Conservation (phyloP, 2,797 vertebrate species). For the Typhlichthys subterraneus region DNA sequence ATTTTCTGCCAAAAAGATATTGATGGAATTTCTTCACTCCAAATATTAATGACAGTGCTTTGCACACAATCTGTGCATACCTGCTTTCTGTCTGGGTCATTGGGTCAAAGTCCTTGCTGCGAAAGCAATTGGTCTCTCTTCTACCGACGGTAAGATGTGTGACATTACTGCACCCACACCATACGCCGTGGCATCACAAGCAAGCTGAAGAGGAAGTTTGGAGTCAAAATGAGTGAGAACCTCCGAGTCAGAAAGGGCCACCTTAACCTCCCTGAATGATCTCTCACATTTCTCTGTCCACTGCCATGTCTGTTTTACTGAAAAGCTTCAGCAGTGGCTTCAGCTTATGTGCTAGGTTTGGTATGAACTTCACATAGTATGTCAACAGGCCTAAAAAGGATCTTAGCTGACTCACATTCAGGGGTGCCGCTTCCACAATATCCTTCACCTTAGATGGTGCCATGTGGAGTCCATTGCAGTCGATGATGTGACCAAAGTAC, state of each 20-base stretch:
- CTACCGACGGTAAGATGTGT: not conserved
- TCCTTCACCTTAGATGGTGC: not conserved
- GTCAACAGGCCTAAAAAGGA: not conserved
- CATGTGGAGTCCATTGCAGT: not conserved
- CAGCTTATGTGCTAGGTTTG: conserved; percentile 13
- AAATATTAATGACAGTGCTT: not conserved
- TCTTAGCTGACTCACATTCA: conserved; percentile 4
- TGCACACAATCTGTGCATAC: not conserved
- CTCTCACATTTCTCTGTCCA: conserved; percentile 3
- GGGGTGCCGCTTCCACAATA: no score
- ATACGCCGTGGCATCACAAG: not conserved
- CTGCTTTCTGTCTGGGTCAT: not conserved
- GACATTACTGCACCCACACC: not conserved
- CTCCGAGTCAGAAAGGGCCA: not conserved
- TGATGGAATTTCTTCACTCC: conserved; percentile 2
- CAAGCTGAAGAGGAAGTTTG: not conserved
- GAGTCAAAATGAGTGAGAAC: not conserved
- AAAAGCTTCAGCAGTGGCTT: conserved; percentile 9
- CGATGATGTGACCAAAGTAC: not conserved
- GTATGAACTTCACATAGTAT: conserved; percentile 15
- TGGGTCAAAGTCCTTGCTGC: not conserved
- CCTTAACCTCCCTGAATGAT: not conserved
- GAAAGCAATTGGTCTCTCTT: not conserved
- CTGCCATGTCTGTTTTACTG: conserved; percentile 12
- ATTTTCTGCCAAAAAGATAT: not conserved